Evolutionary conservation across 2,888 invertebrate genomes (phyloP).

Genomic region (Amphimallon solstitiale): DNA sequence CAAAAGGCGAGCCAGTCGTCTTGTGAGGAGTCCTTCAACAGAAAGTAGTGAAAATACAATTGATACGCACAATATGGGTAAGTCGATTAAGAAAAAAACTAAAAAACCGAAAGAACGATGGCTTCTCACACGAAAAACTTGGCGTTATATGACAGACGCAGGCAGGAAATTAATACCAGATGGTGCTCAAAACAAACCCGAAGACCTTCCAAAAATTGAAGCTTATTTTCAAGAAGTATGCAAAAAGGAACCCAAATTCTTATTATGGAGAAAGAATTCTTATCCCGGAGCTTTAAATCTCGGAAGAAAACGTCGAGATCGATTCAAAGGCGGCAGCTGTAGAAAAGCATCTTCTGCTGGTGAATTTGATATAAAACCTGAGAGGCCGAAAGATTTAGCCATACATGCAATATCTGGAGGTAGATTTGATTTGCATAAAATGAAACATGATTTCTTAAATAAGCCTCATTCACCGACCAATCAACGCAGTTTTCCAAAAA

Average conservation of each 20-base stretch:
- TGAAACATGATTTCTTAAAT: constrained; percentile 75
- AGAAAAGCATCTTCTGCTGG: constrained; percentile 74
- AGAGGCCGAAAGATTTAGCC: constrained; percentile 61
- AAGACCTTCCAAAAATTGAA: constrained; percentile 84
- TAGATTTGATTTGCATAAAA: constrained; percentile 74
- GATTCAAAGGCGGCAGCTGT: constrained; percentile 74
- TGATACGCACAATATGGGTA: constrained; percentile 64
- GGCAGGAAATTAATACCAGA: constrained; percentile 88
- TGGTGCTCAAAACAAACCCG: constrained; percentile 75
- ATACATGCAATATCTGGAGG: constrained; percentile 65
- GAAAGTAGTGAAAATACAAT: constrained; percentile 62
- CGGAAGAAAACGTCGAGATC: constrained; percentile 67
- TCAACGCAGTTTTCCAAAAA: constrained; percentile 40
- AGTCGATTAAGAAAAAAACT: constrained; percentile 65
- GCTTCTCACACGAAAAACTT: constrained; percentile 88
- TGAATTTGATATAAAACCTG: constrained; percentile 70
- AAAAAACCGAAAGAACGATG: constrained; percentile 81
- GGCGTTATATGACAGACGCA: constrained; percentile 93
- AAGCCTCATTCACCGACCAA: constrained; percentile 58
- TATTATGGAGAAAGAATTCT: constrained; percentile 85
- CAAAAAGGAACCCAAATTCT: constrained; percentile 78
- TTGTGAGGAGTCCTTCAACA: constrained; percentile 55
- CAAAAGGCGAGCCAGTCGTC: constrained; percentile 36
- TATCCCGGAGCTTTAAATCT: constrained; percentile 78
- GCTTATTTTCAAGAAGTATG: constrained; percentile 87